These are phyloP conservation scores for Mallotus villosus DNA, from an alignment of 2,797 vertebrate species.

Conservation along the genomic window DNA sequence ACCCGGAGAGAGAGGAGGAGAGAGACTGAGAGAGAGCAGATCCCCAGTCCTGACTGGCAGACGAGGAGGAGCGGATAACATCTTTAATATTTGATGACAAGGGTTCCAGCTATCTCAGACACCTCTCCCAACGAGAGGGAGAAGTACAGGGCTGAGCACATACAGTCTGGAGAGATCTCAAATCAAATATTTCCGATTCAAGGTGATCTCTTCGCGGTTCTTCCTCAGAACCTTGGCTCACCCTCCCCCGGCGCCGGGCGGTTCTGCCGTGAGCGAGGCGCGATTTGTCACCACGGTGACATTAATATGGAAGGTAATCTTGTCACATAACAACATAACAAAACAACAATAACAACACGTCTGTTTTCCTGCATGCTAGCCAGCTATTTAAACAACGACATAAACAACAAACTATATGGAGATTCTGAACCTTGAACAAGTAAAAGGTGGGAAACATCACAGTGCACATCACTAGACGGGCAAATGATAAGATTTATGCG, in stretches of 20 bases:
- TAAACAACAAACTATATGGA: not conserved
- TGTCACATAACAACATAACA: slow-evolving; percentile 7
- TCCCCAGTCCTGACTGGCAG: slow-evolving; percentile 57
- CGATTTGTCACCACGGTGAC: not conserved
- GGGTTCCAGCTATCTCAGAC: slow-evolving; percentile 64
- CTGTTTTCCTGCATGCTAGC: slow-evolving; percentile 5
- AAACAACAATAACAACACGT: slow-evolving; percentile 4
- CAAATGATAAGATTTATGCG: slow-evolving; percentile 19
- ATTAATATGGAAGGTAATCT: slow-evolving; percentile 30
- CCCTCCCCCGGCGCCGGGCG: slow-evolving; percentile 37
- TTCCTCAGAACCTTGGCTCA: not conserved
- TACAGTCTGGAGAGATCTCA: slow-evolving; percentile 54
- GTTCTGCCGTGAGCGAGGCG: too few relatives aligned
- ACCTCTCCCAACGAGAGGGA: slow-evolving; percentile 64
- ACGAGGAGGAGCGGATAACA: slow-evolving; percentile 70
- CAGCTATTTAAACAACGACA: not conserved
- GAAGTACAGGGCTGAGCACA: slow-evolving; percentile 57
- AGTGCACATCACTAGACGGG: slow-evolving; percentile 29
- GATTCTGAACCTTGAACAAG: not conserved
- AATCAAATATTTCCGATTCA: slow-evolving; percentile 62
- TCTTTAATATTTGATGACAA: slow-evolving; percentile 83
- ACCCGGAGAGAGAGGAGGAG: slow-evolving; percentile 26
- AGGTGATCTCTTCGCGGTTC: slow-evolving; percentile 57
- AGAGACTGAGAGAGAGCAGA: slow-evolving; percentile 18
- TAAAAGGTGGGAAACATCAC: not conserved